These are phyloP conservation scores for Pseudomyrmex sp. DNA, from an alignment of 1,140 invertebrate species.

Conservation along the genomic window DNA sequence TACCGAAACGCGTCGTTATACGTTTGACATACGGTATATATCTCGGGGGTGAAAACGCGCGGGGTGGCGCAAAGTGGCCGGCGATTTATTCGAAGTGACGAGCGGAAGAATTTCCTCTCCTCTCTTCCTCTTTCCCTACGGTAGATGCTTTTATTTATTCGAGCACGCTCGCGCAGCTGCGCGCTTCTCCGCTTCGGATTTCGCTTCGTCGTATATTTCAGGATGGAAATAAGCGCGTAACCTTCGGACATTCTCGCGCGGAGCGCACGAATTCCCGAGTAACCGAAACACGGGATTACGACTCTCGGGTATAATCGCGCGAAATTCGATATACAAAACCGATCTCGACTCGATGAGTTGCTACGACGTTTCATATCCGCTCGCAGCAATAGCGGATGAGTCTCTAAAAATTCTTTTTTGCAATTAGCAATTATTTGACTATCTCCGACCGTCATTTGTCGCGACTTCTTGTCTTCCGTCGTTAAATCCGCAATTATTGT, in stretches of 20 bases:
- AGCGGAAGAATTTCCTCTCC: conserved; percentile 23
- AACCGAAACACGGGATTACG: background rate
- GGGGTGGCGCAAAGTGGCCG: conserved; percentile 40
- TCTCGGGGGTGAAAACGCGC: background rate
- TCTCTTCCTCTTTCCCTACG: too few species aligned
- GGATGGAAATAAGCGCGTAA: conserved; percentile 26
- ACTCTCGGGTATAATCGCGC: background rate
- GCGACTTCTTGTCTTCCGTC: background rate
- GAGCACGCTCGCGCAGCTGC: conserved; percentile 4
- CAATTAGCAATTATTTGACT: background rate
- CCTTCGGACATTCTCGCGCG: conserved; percentile 2
- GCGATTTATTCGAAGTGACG: conserved; percentile 58
- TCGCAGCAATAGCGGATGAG: too few species aligned
- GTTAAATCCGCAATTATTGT: conserved; percentile 14
- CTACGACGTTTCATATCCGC: background rate
- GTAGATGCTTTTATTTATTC: background rate
- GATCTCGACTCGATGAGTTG: background rate
- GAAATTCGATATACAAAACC: background rate
- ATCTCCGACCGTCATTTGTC: background rate
- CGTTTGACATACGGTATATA: conserved; percentile 34
- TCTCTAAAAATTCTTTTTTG: background rate
- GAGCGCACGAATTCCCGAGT: background rate
- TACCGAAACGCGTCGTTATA: conserved; percentile 18
- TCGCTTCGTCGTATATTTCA: conserved; percentile 6
- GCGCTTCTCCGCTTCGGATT: conserved; percentile 15